Evolutionary conservation across 2,888 invertebrate species (phyloP).

Genomic region (Drosophila colorata): DNA sequence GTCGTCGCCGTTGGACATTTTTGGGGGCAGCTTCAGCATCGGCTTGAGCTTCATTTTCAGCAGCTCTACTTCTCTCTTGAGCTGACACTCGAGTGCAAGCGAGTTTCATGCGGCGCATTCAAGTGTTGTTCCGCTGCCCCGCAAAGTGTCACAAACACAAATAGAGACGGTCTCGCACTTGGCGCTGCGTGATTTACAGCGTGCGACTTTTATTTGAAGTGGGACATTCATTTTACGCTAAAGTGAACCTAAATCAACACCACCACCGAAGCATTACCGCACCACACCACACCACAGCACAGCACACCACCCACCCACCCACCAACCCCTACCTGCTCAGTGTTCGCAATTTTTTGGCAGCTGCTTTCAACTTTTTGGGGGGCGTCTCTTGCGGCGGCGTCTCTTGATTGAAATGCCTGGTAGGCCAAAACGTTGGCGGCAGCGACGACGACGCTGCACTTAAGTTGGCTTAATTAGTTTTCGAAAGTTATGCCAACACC

Average conservation of each 20-base stretch:
- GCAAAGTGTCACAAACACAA: constrained; percentile 79
- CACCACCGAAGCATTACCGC: constrained; percentile 28
- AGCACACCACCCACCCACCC: too few species aligned
- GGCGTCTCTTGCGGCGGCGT: constrained; percentile 58
- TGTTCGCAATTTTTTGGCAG: constrained; percentile 62
- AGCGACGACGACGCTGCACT: constrained; percentile 54
- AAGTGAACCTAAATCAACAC: constrained; percentile 81
- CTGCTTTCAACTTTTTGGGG: constrained; percentile 32
- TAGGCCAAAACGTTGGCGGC: constrained; percentile 56
- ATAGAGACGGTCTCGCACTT: constrained; percentile 57
- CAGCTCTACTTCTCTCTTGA: constrained; percentile 31
- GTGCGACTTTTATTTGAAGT: constrained; percentile 81
- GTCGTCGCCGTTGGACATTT: constrained; percentile 70
- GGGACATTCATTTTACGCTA: constrained; percentile 79
- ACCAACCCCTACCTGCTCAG: constrained; percentile 30
- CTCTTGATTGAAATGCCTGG: constrained; percentile 77
- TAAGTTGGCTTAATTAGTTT: constrained; percentile 84
- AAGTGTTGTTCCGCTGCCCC: constrained; percentile 53
- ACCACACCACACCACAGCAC: not conserved
- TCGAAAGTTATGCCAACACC: constrained; percentile 79
- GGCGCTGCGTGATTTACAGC: constrained; percentile 76
- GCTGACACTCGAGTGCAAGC: constrained; percentile 75
- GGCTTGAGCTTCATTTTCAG: not conserved
- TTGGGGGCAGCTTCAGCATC: constrained; percentile 44
- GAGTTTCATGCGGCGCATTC: constrained; percentile 72